phyloP scores from a whole-genome alignment of 2,888 invertebrate genomes.

The Drosophila dives region DNA sequence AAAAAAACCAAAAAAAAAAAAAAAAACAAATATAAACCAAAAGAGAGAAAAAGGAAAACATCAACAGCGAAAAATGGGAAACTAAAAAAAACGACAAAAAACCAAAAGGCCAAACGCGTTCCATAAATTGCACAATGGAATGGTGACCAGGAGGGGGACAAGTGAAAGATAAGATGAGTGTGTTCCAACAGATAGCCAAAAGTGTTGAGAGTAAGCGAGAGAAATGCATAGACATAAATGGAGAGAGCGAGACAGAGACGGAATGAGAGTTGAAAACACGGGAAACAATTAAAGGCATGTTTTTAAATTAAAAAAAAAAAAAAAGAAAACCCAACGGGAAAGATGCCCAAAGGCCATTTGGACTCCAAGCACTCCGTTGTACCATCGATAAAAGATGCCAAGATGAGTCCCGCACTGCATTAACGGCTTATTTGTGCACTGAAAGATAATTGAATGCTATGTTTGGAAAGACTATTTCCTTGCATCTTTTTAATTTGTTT shows the following conservation, averaged over 20 bases:
- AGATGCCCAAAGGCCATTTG: not conserved
- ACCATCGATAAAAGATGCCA: not conserved
- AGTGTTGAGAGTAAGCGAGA: constrained; percentile 25
- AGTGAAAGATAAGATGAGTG: constrained; percentile 47
- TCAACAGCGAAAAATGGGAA: constrained; percentile 1
- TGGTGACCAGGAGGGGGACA: constrained; percentile 46
- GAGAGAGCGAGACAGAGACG: not conserved
- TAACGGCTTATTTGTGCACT: not conserved
- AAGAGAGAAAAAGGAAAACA: constrained; percentile 22
- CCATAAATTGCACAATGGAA: constrained; percentile 67
- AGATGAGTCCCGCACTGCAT: not conserved
- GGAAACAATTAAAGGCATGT: constrained; percentile 2
- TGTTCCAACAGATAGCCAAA: constrained; percentile 22
- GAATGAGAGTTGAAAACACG: not conserved
- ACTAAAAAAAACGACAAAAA: constrained; percentile 28
- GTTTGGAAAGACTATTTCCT: not conserved
- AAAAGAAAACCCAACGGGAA: not conserved
- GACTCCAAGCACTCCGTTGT: not conserved
- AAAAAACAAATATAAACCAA: not conserved
- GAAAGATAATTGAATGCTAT: not conserved
- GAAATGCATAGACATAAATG: not conserved
- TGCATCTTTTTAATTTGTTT: not conserved
- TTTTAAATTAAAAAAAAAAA: not conserved
- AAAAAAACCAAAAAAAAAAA: constrained; percentile 27
- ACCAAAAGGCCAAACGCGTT: constrained; percentile 72